phyloP scores from a whole-genome alignment of 2,888 invertebrate genomes.

The Euspilapteryx auroguttella region DNA sequence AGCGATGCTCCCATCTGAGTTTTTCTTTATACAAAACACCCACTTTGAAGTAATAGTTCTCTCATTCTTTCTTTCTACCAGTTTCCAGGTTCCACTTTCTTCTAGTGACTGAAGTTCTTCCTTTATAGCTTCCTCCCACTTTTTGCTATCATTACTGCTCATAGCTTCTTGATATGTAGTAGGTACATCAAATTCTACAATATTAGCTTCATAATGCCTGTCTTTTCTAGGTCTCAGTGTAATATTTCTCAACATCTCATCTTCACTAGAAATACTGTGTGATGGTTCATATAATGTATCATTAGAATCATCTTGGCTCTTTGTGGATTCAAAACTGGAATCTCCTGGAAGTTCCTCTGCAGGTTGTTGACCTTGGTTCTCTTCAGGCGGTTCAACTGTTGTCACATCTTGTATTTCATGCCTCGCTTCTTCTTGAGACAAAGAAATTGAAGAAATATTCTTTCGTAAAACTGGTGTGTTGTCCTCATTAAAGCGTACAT shows the following conservation, averaged over 20 bases:
- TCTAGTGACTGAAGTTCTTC: neutral
- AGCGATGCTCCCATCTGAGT: constrained; percentile 6
- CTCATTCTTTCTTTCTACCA: constrained; percentile 7
- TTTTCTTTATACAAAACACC: constrained; percentile 11
- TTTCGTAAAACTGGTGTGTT: constrained; percentile 6
- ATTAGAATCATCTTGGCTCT: constrained; percentile 10
- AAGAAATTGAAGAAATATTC: constrained; percentile 8
- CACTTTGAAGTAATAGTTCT: constrained; percentile 11
- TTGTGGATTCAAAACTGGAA: no score
- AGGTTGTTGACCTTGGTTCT: constrained; percentile 1
- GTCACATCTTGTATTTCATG: neutral
- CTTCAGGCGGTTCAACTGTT: neutral
- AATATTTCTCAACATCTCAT: constrained; percentile 2
- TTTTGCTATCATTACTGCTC: neutral
- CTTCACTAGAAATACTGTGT: constrained; percentile 8
- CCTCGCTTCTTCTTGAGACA: constrained; percentile 6
- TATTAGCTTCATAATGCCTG: constrained; percentile 2
- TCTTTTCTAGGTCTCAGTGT: constrained; percentile 11
- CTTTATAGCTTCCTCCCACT: neutral
- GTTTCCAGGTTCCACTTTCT: constrained; percentile 11
- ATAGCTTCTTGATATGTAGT: neutral
- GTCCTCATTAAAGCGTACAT: constrained; percentile 14
- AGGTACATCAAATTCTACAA: neutral
- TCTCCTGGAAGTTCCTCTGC: no score
- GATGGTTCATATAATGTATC: constrained; percentile 12